Percentiles rank a stretch among this genome's conserved stretches.
Conservation (phyloP, 2,888 invertebrate species). For the Syrista parreyssii region DNA sequence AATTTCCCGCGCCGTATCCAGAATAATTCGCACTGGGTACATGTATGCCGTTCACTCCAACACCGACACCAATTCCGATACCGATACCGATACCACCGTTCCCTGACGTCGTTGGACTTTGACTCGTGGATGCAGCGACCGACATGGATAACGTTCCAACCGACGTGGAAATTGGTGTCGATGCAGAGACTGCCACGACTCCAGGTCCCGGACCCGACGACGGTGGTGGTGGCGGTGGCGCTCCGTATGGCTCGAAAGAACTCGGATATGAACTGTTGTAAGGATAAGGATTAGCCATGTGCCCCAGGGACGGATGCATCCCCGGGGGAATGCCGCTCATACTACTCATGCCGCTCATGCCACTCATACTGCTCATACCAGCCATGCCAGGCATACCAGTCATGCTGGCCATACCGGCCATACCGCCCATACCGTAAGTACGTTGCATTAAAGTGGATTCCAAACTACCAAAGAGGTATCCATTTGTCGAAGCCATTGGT, state of each 20-base stretch:
- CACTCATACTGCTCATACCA: constrained; percentile 44
- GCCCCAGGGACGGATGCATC: constrained; percentile 39
- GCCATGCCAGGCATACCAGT: constrained; percentile 47
- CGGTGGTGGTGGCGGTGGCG: constrained; percentile 59
- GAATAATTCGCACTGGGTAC: constrained; percentile 79
- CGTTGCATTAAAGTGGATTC: constrained; percentile 62
- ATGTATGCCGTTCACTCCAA: constrained; percentile 67
- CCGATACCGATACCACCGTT: background rate
- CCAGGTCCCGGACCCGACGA: background rate
- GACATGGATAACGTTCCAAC: background rate
- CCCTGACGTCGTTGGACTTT: background rate
- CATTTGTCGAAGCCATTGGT: constrained; percentile 57
- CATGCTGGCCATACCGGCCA: constrained; percentile 49
- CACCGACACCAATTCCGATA: background rate
- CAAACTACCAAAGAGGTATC: constrained; percentile 60
- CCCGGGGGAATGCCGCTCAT: constrained; percentile 14
- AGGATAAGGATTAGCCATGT: constrained; percentile 55
- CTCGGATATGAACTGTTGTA: constrained; percentile 61
- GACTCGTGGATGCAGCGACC: background rate
- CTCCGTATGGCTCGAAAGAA: constrained; percentile 65
- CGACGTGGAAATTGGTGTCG: background rate
- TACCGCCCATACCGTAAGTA: constrained; percentile 57
- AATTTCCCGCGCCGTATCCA: constrained; percentile 50
- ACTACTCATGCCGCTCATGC: constrained; percentile 53
- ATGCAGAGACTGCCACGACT: background rate